phyloP scores from a whole-genome alignment of 2,113 vertebrate species.

The Arizona elegans region DNA sequence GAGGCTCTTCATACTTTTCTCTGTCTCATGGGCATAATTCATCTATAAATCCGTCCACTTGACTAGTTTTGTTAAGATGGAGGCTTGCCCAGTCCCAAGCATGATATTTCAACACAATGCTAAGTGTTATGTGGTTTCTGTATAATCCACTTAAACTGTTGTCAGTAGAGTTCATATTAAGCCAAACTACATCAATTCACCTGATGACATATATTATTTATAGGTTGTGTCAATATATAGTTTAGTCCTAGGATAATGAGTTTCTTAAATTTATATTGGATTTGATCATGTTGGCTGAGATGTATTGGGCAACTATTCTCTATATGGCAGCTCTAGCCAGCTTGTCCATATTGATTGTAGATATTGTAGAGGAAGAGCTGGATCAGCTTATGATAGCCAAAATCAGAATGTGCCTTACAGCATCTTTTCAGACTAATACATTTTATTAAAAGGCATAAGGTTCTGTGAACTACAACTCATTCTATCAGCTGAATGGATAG shows the following conservation, averaged over 20 bases:
- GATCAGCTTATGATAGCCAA: background rate
- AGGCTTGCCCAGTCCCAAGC: background rate
- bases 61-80: background rate
- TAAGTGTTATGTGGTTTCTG: background rate
- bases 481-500: background rate
- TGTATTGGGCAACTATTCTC: background rate
- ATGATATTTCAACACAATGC: background rate
- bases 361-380: background rate
- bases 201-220: background rate
- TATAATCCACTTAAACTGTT: background rate
- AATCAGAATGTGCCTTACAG: background rate
- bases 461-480: background rate
- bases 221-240: background rate
- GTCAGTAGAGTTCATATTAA: background rate
- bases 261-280: background rate
- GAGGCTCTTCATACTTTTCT: background rate
- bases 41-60: background rate
- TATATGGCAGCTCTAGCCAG: background rate
- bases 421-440: background rate
- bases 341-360: background rate
- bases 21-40: background rate
- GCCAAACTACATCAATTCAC: background rate
- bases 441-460: background rate
- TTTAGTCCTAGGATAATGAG: background rate
- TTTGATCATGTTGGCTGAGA: background rate